Conservation (phyloP, 1,140 invertebrate genomes). For the Procambarus clarkii region DNA sequence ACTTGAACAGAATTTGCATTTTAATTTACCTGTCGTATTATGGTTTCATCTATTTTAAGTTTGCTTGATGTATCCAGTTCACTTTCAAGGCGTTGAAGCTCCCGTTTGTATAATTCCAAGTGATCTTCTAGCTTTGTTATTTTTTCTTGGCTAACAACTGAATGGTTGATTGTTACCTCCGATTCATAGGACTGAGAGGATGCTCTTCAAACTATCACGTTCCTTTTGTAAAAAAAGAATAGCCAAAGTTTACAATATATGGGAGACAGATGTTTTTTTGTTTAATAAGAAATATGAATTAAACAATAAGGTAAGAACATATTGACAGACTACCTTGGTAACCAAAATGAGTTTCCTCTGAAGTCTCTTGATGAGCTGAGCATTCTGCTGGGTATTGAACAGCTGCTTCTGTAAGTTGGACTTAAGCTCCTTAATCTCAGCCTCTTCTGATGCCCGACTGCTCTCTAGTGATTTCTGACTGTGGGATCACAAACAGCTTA, state of each 20-base stretch:
- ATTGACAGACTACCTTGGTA: conserved; percentile 77
- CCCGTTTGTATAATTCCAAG: conserved; percentile 82
- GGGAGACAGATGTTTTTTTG: too few relatives aligned
- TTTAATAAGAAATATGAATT: too few relatives aligned
- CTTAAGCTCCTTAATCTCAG: conserved; percentile 8
- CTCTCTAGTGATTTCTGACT: conserved; percentile 38
- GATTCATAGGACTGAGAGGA: conserved; percentile 89
- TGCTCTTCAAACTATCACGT: conserved; percentile 84
- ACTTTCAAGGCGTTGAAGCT: conserved; percentile 82
- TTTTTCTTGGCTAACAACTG: conserved; percentile 74
- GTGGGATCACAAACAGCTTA: background rate
- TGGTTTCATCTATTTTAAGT: background rate
- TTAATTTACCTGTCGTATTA: background rate
- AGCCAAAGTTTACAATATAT: background rate
- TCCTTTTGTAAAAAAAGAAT: conserved; percentile 75
- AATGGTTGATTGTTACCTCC: conserved; percentile 82
- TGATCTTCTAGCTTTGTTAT: conserved; percentile 79
- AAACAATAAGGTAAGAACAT: background rate
- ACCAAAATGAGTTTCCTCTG: conserved; percentile 81
- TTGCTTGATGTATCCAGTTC: conserved; percentile 78
- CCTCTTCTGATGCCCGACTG: conserved; percentile 3
- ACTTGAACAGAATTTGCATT: too few relatives aligned
- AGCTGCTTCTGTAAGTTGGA: conserved; percentile 41
- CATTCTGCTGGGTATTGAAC: conserved; percentile 74
- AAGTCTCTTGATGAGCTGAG: conserved; percentile 77